phyloP scores from a whole-genome alignment of 2,797 vertebrate species.

The Protonibea diacanthus region DNA sequence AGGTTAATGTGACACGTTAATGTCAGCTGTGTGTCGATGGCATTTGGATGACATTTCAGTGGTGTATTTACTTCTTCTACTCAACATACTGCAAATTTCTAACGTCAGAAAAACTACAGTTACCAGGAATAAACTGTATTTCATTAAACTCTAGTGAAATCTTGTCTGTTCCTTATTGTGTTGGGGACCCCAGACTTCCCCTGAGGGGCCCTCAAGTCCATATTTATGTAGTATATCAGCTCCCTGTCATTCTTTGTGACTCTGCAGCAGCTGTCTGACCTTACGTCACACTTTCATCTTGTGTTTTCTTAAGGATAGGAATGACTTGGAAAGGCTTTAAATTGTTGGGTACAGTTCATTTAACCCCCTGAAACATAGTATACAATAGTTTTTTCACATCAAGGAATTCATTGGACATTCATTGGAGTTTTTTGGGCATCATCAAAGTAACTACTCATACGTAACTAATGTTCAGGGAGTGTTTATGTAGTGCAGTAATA shows the following conservation, averaged over 20 bases:
- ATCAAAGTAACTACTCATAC: too few species aligned
- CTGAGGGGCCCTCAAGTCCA: background rate
- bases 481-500: too few species aligned
- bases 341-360: background rate
- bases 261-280: background rate
- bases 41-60: constrained; percentile 38
- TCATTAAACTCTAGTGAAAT: too few species aligned
- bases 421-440: too few species aligned
- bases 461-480: too few species aligned
- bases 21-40: constrained; percentile 1
- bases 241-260: constrained; percentile 5
- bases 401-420: too few species aligned
- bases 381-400: too few species aligned
- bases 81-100: background rate
- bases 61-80: background rate
- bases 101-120: too few species aligned
- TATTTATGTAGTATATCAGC: constrained; percentile 1
- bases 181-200: background rate
- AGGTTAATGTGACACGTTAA: constrained; percentile 10
- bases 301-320: background rate
- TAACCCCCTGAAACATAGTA: too few species aligned
- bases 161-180: background rate
- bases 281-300: background rate
- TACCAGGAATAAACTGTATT: too few species aligned
- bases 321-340: background rate